Conservation (phyloP, 2,888 invertebrate species). For the Petrolisthes cinctipes region DNA sequence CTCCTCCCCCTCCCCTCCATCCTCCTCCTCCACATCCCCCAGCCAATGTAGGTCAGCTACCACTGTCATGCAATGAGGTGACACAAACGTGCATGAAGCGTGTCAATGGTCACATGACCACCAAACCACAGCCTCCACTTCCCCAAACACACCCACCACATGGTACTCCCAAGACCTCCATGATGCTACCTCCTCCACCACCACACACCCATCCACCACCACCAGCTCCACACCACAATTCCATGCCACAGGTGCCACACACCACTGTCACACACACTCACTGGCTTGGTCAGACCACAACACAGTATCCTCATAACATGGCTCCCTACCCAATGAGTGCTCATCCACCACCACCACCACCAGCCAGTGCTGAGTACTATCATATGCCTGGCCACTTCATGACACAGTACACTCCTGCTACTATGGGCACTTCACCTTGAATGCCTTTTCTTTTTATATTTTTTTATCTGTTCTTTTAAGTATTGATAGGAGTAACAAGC, state of each 20-base stretch:
- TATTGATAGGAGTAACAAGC: too few relatives aligned
- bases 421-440: constrained; percentile 55
- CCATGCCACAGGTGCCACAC: constrained; percentile 43
- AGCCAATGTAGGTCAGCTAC: not conserved
- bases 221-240: constrained; percentile 19
- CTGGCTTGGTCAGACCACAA: constrained; percentile 54
- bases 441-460: not conserved
- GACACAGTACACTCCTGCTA: constrained; percentile 60
- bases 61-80: constrained; percentile 14
- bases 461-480: too few relatives aligned
- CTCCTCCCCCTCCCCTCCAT: constrained; percentile 10
- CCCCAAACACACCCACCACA: constrained; percentile 36
- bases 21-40: constrained; percentile 1
- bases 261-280: constrained; percentile 51
- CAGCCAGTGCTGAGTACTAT: constrained; percentile 46
- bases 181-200: constrained; percentile 31
- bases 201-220: constrained; percentile 7
- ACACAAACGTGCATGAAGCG: constrained; percentile 53
- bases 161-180: constrained; percentile 25
- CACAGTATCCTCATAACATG: constrained; percentile 58
- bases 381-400: constrained; percentile 57
- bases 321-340: constrained; percentile 49
- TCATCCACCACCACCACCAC: constrained; percentile 35
- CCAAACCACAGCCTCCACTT: constrained; percentile 39
- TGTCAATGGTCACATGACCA: constrained; percentile 11